Evolutionary conservation across 2,888 invertebrate species (phyloP).

Genomic region (Torymus auratus): DNA sequence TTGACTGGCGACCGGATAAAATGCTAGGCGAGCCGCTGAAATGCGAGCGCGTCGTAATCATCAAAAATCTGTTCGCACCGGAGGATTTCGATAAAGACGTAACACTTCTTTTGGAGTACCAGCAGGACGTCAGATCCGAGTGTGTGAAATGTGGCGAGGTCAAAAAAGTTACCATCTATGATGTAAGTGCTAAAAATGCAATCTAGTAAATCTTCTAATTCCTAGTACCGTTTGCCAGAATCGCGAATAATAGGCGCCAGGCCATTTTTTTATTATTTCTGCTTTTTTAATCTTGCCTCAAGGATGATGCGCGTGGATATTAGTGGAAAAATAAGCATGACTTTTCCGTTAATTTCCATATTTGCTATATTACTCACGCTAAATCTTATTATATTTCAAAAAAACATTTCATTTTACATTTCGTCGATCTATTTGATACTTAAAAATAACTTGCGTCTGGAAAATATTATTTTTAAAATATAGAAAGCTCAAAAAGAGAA

Average conservation of each 20-base stretch:
- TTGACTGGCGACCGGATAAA: slow-evolving; percentile 98
- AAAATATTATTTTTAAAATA: background rate
- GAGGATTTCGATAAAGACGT: slow-evolving; percentile 94
- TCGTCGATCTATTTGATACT: no score
- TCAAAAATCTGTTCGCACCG: slow-evolving; percentile 95
- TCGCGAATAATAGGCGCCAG: slow-evolving; percentile 11
- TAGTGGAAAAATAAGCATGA: background rate
- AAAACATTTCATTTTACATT: no score
- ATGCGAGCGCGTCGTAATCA: slow-evolving; percentile 92
- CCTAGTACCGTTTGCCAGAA: background rate
- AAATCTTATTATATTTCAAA: no score
- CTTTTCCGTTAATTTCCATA: slow-evolving; percentile 2
- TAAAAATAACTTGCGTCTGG: no score
- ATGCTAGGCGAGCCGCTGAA: slow-evolving; percentile 90
- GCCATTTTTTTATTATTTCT: slow-evolving; percentile 34
- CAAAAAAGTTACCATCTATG: slow-evolving; percentile 92
- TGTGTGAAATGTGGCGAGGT: slow-evolving; percentile 94
- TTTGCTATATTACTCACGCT: background rate
- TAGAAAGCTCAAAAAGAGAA: slow-evolving; percentile 3
- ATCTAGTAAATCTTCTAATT: slow-evolving; percentile 31
- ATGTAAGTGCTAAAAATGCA: slow-evolving; percentile 80
- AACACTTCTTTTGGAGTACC: slow-evolving; percentile 91
- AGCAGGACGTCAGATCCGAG: slow-evolving; percentile 93
- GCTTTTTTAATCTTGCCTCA: background rate
- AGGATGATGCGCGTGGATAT: background rate